Conservation (phyloP, 2,113 vertebrate genomes). For the Indicator indicator region DNA sequence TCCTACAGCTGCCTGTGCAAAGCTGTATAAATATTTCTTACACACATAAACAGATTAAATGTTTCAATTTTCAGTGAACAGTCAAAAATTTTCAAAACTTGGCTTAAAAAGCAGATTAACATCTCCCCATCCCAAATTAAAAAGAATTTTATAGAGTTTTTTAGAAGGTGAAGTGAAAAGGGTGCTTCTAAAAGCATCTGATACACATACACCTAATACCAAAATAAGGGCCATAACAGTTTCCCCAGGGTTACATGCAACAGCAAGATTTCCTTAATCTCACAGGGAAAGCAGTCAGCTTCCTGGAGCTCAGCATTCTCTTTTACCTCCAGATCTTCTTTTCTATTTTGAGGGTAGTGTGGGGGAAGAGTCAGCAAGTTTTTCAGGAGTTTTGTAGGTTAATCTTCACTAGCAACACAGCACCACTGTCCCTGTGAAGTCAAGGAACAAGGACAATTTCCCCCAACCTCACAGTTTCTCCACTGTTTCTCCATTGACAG, state of each 20-base stretch:
- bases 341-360: not conserved
- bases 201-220: not conserved
- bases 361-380: not conserved
- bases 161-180: not conserved
- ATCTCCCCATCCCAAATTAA: not conserved
- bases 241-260: not conserved
- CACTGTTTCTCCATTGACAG: not conserved
- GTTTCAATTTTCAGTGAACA: not conserved
- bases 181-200: not conserved
- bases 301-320: not conserved
- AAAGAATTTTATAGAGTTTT: not conserved
- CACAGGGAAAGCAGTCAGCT: not conserved
- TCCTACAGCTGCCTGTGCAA: constrained; percentile 33
- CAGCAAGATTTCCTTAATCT: not conserved
- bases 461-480: not conserved
- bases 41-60: not conserved
- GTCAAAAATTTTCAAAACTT: not conserved
- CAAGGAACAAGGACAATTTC: not conserved
- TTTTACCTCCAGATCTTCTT: not conserved
- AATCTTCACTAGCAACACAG: not conserved
- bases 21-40: constrained; percentile 31
- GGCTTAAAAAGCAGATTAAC: not conserved
- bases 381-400: not conserved
- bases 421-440: not conserved
- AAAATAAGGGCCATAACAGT: not conserved